Conservation (phyloP, 2,888 invertebrate genomes). For the Drosophila austrosaltans region DNA sequence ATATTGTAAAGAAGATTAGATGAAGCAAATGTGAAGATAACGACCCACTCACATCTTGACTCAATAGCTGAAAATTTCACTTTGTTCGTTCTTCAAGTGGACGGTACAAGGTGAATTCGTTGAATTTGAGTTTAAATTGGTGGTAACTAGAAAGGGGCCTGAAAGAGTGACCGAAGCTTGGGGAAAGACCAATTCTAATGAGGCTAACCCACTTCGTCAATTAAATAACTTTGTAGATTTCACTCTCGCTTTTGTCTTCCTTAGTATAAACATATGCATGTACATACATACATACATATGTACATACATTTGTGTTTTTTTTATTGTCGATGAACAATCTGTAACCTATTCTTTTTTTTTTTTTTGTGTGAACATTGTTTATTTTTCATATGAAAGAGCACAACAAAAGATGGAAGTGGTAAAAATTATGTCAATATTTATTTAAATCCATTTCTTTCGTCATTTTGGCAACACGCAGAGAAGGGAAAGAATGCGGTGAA, state of each 20-base stretch:
- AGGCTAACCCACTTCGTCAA: slow-evolving; percentile 49
- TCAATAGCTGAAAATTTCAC: slow-evolving; percentile 69
- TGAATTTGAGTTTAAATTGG: slow-evolving; percentile 10
- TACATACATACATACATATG: not conserved
- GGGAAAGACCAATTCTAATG: slow-evolving; percentile 50
- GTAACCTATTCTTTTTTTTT: slow-evolving; percentile 34
- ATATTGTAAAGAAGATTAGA: not conserved
- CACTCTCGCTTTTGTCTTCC: slow-evolving; percentile 68
- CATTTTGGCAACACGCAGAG: slow-evolving; percentile 41
- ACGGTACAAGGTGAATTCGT: not conserved
- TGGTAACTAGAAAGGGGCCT: not conserved
- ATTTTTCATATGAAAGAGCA: slow-evolving; percentile 35
- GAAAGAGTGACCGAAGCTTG: not conserved
- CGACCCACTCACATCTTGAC: slow-evolving; percentile 36
- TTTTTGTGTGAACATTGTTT: slow-evolving; percentile 60
- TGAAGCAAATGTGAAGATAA: not conserved
- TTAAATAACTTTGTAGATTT: slow-evolving; percentile 73
- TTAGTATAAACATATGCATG: not conserved
- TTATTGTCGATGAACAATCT: slow-evolving; percentile 37
- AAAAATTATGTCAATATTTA: slow-evolving; percentile 78
- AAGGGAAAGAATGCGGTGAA: slow-evolving; percentile 57
- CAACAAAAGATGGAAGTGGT: slow-evolving; percentile 31
- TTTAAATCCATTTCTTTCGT: slow-evolving; percentile 76
- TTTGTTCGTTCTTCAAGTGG: slow-evolving; percentile 44
- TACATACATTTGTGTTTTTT: not conserved